These are phyloP conservation scores for Rhamphomyia laevipes DNA, from an alignment of 2,888 invertebrate genomes.

Conservation along the genomic window DNA sequence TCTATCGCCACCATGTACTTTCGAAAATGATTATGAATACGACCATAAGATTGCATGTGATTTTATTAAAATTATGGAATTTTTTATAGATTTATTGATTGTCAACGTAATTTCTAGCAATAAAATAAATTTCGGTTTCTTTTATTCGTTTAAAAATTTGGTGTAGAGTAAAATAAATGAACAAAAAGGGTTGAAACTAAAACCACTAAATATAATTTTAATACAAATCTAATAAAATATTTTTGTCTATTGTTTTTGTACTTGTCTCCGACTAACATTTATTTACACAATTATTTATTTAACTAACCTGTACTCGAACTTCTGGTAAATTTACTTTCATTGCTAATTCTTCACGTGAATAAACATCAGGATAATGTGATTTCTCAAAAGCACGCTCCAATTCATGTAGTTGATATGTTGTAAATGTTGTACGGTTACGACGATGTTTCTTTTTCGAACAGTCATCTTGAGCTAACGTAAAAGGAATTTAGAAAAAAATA, in stretches of 20 bases:
- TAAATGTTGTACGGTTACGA: conserved; percentile 95
- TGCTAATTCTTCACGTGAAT: conserved; percentile 92
- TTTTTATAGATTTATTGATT: conserved; percentile 12
- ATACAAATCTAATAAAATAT: too few species aligned
- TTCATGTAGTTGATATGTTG: conserved; percentile 96
- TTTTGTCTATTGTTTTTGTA: too few species aligned
- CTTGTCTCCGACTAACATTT: too few species aligned
- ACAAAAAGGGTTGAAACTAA: too few species aligned
- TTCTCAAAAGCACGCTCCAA: conserved; percentile 92
- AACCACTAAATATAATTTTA: too few species aligned
- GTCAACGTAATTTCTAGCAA: neutral
- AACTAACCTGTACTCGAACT: conserved; percentile 95
- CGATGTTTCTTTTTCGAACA: conserved; percentile 88
- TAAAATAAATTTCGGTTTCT: too few species aligned
- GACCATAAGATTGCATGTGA: conserved; percentile 4
- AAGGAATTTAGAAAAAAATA: too few species aligned
- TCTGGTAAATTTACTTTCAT: conserved; percentile 96
- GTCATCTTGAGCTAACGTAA: conserved; percentile 37
- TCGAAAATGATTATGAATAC: too few species aligned
- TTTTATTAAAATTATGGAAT: conserved; percentile 2
- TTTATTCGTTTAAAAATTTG: too few species aligned
- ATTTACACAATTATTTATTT: too few species aligned
- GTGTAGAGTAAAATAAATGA: too few species aligned
- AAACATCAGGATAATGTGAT: conserved; percentile 98
- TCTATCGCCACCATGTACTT: too few species aligned